Base-by-base conservation (phyloP, 2,113 vertebrate genomes). In the Pituophis catenifer region DNA sequence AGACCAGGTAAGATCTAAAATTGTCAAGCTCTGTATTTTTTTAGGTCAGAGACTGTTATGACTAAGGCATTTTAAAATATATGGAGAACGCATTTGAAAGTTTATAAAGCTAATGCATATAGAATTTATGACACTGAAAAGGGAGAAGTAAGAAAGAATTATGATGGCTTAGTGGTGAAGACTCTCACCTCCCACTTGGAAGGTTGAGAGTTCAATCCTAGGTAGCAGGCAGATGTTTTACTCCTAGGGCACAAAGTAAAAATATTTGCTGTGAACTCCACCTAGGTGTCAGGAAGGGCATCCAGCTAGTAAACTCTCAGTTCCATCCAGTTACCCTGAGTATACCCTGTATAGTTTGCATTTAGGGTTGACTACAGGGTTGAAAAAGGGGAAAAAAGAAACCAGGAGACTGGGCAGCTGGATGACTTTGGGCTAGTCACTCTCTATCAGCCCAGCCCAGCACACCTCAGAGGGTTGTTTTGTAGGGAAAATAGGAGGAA, bases 1-100 rank as follows among this genome's bases (percentile, higher is more conserved):
- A 91, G 98, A 99, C 95, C 99, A 99, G 98, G 99, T 99, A 92
- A 91, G 87, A 95, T 89, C 48, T 88, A 55, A 88, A n/a, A 55
- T 52, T 19, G 57, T 44, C 75, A 81, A 38, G 33, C 17, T 21
- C 33, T 21, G 15, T 17, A 44, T 44, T 81, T 44, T 81, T 81
- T 44, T 21, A 81, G 17, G 3, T 1, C 33, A 81, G 33, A 81
- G 17, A 44, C 8, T 38, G 65, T 75, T 81, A 81, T 38, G 70
- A 38, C 70, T 21, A 33, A 81, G 33, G 2, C 10, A 1, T 81
- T 81, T 89, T 58, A 58, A 52, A n/a, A 21, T 90, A 17, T 53
- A 19, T 38, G 3, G 48, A 29, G 24, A 86, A 90, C 1, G 12
- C 19, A 38, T 5, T 86, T n/a, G 90, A n/a, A 81, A 33, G 3